phyloP scores from a whole-genome alignment of 2,888 invertebrate species.

The Escarpia spicata region DNA sequence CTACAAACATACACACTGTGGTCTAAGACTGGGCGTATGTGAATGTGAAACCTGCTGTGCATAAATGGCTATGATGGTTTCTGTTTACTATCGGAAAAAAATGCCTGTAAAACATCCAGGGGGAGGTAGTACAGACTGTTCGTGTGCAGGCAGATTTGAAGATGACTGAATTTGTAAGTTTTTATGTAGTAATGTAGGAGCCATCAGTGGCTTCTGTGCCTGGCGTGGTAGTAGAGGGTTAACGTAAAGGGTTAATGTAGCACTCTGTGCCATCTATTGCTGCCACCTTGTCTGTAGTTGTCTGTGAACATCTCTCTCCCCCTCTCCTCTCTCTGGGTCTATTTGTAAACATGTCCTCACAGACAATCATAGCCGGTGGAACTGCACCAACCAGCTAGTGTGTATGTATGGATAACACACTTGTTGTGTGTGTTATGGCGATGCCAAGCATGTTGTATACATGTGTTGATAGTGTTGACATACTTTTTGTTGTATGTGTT shows the following conservation, averaged over 20 bases:
- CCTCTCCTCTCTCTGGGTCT: background rate
- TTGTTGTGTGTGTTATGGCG: background rate
- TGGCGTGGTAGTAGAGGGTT: background rate
- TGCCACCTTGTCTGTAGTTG: constrained; percentile 12
- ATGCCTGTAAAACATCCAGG: background rate
- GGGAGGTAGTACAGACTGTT: background rate
- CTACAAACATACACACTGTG: background rate
- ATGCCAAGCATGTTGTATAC: background rate
- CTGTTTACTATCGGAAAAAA: background rate
- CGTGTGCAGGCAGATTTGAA: background rate
- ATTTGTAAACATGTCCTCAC: background rate
- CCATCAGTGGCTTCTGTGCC: background rate
- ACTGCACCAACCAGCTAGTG: background rate
- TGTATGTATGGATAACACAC: background rate
- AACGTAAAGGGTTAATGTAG: background rate
- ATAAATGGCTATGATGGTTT: background rate
- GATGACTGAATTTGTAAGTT: background rate
- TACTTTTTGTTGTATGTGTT: background rate
- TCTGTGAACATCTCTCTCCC: background rate
- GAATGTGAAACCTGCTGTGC: background rate
- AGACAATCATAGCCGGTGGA: background rate
- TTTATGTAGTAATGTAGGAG: background rate
- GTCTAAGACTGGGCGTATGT: background rate
- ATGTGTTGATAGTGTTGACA: background rate
- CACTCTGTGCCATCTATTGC: background rate